Evolutionary conservation across 2,797 vertebrate species (phyloP).

Genomic region (Ptychadena robeensis): DNA sequence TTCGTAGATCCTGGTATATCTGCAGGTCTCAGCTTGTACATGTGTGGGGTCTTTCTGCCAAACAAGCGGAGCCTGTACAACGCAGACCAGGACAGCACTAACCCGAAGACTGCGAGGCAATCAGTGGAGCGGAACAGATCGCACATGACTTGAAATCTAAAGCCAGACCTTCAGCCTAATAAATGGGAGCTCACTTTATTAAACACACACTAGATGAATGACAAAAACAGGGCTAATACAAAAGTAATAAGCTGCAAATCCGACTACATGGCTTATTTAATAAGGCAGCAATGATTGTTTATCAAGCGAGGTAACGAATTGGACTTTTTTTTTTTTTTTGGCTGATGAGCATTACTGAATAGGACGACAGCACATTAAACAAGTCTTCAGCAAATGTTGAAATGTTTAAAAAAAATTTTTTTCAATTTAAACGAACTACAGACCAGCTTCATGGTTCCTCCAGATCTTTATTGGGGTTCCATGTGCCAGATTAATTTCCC

Average conservation of each 20-base stretch:
- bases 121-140: background rate
- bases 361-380: too few relatives aligned
- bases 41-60: background rate
- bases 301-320: background rate
- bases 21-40: slow-evolving; percentile 31
- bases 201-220: background rate
- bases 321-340: background rate
- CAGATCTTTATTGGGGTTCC: too few relatives aligned
- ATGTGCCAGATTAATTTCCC: too few relatives aligned
- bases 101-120: background rate
- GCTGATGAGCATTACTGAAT: too few relatives aligned
- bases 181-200: background rate
- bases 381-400: too few relatives aligned
- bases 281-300: too few relatives aligned
- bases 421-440: too few relatives aligned
- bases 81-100: background rate
- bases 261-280: too few relatives aligned
- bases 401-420: too few relatives aligned
- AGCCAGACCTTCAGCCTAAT: background rate
- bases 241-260: background rate
- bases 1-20: background rate
- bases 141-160: background rate
- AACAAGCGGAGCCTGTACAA: background rate
- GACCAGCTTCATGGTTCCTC: too few relatives aligned
- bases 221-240: background rate